Evolutionary conservation across 2,113 vertebrate species (phyloP), one percentile per base, ranked within the genome.

Genomic region (Patagioenas fasciata): DNA sequence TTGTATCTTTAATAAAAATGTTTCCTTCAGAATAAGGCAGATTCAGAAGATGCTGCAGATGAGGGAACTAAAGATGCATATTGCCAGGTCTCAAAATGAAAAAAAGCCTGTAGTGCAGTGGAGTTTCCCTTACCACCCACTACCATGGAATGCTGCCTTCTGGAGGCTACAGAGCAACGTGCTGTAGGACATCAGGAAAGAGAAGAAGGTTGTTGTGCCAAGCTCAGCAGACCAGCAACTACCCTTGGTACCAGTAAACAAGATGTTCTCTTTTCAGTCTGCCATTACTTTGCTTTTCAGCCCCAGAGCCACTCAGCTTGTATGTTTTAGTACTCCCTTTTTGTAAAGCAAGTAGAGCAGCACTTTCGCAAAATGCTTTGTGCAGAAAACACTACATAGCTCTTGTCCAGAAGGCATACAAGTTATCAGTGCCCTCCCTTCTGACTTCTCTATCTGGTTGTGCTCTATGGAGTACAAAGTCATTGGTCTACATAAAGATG

Each of bases 91-190:
- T 62, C 50, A 36, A 80, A 85, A 75, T 3, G 44, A 29, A 10
- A 17, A 36, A 78, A 56, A 48, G 3, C 8, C 36, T 36, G 4
- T 32, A 25, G 13, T 18, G 44, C 51, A 51, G 36, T 18, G 38
- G 23, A 78, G 7, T 11, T 8, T 74, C 28, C 20, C 5, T 42
- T 57, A 60, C 16, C 19, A 53, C 8, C 3, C 13, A 21, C 9
- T 13, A 28, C 4, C 2, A 0, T 34, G 70, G 34, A 73, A 61
- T 1, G 0, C n/a, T 74, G 34, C 25, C 8, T 65, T 61, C 56
- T 75, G 47, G 28, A 72, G 25, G 17, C 29, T 73, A 25, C 20
- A 53, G 20, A 84, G 42, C 21, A 32, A 38, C 3, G 1, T 53
- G 23, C 42, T 53, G 5, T 11, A 38, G 34, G n/a, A 42, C 48